Evolutionary conservation across 2,888 invertebrate species (phyloP).

Genomic region (Lochmaea capreae): DNA sequence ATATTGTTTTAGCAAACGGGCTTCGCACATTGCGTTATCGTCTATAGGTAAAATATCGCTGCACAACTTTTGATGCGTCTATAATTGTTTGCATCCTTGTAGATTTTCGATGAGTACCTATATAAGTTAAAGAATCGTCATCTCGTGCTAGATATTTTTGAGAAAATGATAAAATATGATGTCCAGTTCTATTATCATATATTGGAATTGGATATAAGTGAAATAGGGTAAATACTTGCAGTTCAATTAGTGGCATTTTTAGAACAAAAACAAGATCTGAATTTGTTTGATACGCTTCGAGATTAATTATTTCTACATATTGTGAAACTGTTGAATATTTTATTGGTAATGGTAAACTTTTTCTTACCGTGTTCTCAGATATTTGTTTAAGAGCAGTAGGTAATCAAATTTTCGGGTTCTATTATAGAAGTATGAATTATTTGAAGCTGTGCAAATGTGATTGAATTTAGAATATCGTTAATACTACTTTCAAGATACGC

Average conservation of each 20-base stretch:
- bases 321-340: slow-evolving; percentile 19
- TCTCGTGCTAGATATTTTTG: slow-evolving; percentile 7
- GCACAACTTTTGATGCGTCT: background rate
- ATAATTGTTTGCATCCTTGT: no score
- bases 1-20: no score
- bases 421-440: background rate
- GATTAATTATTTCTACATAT: slow-evolving; percentile 11
- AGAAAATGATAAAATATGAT: slow-evolving; percentile 5
- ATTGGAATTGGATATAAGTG: background rate
- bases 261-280: slow-evolving; percentile 24
- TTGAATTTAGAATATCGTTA: no score
- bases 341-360: slow-evolving; percentile 2
- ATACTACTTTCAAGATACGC: no score
- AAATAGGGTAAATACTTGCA: background rate
- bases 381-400: background rate
- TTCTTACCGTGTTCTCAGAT: no score
- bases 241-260: slow-evolving; percentile 17
- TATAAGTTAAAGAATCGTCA: slow-evolving; percentile 7
- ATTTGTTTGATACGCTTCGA: slow-evolving; percentile 10
- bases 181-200: no score
- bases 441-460: no score
- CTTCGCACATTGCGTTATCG: no score
- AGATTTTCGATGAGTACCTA: background rate
- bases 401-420: background rate
- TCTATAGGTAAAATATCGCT: no score